Evolutionary conservation across 2,888 invertebrate genomes (phyloP).

Genomic region (Diploptera punctata): DNA sequence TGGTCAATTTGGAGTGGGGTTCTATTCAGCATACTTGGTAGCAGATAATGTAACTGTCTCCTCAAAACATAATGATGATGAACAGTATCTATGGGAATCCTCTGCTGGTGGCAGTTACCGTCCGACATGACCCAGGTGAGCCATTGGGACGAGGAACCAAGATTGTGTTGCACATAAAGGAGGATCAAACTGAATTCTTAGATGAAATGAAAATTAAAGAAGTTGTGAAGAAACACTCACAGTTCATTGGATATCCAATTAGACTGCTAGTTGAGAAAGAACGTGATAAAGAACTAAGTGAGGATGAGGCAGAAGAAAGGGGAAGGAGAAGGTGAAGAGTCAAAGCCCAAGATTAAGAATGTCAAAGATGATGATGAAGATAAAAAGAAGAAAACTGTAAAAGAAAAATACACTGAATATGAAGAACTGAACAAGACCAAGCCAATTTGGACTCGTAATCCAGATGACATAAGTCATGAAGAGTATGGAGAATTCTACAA

Average conservation of each 20-base stretch:
- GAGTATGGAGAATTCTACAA: constrained; percentile 99
- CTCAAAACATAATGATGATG: constrained; percentile 98
- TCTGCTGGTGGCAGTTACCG: constrained; percentile 97
- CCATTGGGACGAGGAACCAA: constrained; percentile 92
- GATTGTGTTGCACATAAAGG: constrained; percentile 93
- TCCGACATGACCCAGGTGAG: constrained; percentile 77
- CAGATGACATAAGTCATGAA: constrained; percentile 94
- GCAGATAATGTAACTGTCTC: constrained; percentile 93
- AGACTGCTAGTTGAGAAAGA: constrained; percentile 95
- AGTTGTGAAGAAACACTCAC: constrained; percentile 98
- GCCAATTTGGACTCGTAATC: constrained; percentile 97
- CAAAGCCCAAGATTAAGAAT: constrained; percentile 74
- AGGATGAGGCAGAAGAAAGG: constrained; percentile 83
- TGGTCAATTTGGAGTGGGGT: constrained; percentile 99
- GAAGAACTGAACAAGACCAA: constrained; percentile 99
- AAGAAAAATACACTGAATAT: constrained; percentile 97
- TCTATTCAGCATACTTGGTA: constrained; percentile 97
- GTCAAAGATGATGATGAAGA: constrained; percentile 69
- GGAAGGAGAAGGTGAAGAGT: constrained; percentile 57
- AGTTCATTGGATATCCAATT: constrained; percentile 99
- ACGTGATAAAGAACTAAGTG: constrained; percentile 94
- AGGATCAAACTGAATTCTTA: constrained; percentile 93
- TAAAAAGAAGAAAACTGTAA: constrained; percentile 96
- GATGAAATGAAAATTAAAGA: constrained; percentile 96
- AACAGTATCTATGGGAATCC: constrained; percentile 98